Evolutionary conservation across 2,797 vertebrate genomes (phyloP).

Genomic region (Remorina albescens): DNA sequence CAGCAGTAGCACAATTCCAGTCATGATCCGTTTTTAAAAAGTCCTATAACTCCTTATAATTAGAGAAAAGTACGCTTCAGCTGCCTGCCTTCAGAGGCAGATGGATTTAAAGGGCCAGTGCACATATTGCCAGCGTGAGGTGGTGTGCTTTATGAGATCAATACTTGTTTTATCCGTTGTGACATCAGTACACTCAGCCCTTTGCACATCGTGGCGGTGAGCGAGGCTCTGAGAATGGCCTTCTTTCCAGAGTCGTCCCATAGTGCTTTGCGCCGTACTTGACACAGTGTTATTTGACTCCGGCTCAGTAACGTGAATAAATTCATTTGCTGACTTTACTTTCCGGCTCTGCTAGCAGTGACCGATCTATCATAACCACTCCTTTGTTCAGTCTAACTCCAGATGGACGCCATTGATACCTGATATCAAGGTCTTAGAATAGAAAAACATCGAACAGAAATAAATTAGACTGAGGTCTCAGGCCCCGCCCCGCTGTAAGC

Average conservation of each 20-base stretch:
- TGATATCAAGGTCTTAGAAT: neutral
- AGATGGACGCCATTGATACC: constrained; percentile 1
- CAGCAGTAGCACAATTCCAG: constrained; percentile 7
- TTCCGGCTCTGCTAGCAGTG: neutral
- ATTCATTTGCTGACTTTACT: constrained; percentile 10
- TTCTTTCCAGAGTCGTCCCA: constrained; percentile 39
- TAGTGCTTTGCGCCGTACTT: constrained; percentile 39
- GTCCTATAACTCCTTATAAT: constrained; percentile 4
- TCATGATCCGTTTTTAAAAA: constrained; percentile 10
- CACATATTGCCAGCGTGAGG: constrained; percentile 28
- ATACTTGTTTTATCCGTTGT: constrained; percentile 12
- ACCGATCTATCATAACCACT: neutral
- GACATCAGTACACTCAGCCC: constrained; percentile 62
- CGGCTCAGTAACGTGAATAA: constrained; percentile 18
- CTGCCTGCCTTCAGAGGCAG: constrained; percentile 34
- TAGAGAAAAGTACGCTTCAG: constrained; percentile 44
- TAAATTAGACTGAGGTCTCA: constrained; percentile 88
- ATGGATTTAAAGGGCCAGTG: constrained; percentile 57
- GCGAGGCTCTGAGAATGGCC: constrained; percentile 5
- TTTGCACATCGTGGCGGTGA: constrained; percentile 28
- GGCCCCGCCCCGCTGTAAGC: constrained; percentile 81
- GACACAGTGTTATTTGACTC: constrained; percentile 27
- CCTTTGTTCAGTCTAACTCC: constrained; percentile 10
- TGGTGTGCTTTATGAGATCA: constrained; percentile 2
- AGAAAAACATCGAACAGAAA: constrained; percentile 4